A percentile compares a stretch with the other conserved stretches of the same genome.
Evolutionary conservation across 1,140 invertebrate species (phyloP).

Genomic region (Psilanteris sp.): DNA sequence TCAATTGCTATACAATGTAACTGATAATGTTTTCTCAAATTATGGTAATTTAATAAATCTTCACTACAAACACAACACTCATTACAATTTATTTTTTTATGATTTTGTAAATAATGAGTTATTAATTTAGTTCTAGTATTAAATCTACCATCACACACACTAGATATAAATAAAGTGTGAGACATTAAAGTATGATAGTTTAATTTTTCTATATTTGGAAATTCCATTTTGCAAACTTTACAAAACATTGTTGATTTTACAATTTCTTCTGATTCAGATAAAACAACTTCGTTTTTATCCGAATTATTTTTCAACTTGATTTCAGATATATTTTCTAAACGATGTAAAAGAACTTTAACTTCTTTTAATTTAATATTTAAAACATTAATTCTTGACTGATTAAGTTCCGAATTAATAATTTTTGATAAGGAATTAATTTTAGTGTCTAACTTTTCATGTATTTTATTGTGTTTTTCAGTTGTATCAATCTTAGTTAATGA

Average conservation of each 20-base stretch:
- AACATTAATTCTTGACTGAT: no score
- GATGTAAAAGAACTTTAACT: not conserved
- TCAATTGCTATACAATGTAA: conserved; percentile 63
- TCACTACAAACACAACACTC: conserved; percentile 64
- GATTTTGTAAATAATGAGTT: conserved; percentile 59
- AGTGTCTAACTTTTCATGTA: not conserved
- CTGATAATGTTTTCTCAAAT: conserved; percentile 50
- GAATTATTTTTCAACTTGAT: not conserved
- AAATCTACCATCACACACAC: conserved; percentile 62
- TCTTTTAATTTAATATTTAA: conserved; percentile 11
- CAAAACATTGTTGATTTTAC: conserved; percentile 37
- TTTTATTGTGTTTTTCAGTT: not conserved
- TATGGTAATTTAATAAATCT: not conserved
- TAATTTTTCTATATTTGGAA: conserved; percentile 13
- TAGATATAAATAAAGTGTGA: conserved; percentile 65
- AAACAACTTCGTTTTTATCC: not conserved
- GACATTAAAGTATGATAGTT: conserved; percentile 29
- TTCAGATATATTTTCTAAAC: not conserved
- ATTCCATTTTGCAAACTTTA: conserved; percentile 45
- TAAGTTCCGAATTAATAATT: no score
- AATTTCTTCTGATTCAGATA: no score
- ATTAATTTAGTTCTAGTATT: conserved; percentile 32
- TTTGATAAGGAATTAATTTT: not conserved
- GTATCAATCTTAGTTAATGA: not conserved
- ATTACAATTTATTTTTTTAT: conserved; percentile 12